A percentile compares a stretch with the other conserved stretches of the same genome.
Conservation (phyloP, 2,113 vertebrate species). For the Chinchilla lanigera region DNA sequence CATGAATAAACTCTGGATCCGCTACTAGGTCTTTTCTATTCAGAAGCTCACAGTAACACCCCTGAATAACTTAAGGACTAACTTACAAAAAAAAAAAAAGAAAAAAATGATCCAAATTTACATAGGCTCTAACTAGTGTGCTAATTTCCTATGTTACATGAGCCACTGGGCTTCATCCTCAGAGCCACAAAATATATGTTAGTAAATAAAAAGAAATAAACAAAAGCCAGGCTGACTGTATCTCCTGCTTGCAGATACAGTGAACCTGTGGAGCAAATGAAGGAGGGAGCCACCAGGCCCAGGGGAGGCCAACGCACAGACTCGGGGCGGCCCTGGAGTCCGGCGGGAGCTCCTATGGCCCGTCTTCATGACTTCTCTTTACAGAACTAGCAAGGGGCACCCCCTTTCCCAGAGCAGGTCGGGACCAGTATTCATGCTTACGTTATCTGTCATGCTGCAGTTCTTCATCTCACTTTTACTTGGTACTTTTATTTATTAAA, state of each 20-base stretch:
- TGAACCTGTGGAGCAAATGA: neutral
- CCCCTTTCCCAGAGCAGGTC: fast-evolving
- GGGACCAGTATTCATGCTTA: neutral
- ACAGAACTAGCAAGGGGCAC: neutral
- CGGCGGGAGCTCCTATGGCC: neutral
- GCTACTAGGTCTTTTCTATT: neutral
- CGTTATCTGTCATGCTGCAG: neutral
- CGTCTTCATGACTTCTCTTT: too few species aligned
- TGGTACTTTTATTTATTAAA: neutral
- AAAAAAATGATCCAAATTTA: neutral
- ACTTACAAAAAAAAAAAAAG: neutral
- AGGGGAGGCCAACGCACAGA: neutral
- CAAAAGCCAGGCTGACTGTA: neutral
- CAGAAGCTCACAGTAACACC: neutral
- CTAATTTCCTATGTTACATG: neutral
- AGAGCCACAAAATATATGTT: neutral
- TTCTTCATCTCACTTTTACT: neutral
- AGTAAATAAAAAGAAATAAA: neutral
- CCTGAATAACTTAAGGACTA: neutral
- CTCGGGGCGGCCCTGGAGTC: too few species aligned
- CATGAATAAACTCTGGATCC: neutral
- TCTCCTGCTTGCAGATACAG: neutral
- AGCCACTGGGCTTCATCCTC: neutral
- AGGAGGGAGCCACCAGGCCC: neutral
- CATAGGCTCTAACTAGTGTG: neutral